Conservation (phyloP, 2,888 invertebrate genomes). For the Acronicta leporina region DNA sequence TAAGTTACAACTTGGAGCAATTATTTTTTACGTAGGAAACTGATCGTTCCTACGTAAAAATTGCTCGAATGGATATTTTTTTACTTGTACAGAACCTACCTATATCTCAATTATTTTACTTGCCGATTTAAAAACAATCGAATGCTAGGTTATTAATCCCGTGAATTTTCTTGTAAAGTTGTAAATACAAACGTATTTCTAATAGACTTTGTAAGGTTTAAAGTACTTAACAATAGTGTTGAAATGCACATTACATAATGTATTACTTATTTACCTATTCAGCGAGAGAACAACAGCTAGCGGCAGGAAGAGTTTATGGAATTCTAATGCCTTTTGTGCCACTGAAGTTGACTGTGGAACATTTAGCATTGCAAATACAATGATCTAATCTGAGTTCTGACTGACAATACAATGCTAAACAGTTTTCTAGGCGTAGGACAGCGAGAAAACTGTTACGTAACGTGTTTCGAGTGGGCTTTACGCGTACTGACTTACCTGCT, state of each 20-base stretch:
- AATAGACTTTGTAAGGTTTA: conserved; percentile 46
- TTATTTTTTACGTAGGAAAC: too few relatives aligned
- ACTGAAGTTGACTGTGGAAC: conserved; percentile 57
- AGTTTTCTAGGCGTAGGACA: conserved; percentile 54
- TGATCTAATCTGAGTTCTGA: conserved; percentile 61
- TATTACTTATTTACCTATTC: conserved; percentile 70
- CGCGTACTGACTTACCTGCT: conserved; percentile 16
- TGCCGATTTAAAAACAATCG: too few relatives aligned
- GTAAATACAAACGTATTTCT: too few relatives aligned
- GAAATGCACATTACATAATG: conserved; percentile 61
- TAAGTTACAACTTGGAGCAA: too few relatives aligned
- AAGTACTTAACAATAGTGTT: conserved; percentile 43
- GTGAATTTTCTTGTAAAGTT: conserved; percentile 19
- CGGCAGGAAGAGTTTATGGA: conserved; percentile 69
- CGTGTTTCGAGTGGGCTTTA: conserved; percentile 29
- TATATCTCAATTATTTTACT: too few relatives aligned
- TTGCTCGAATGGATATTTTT: too few relatives aligned
- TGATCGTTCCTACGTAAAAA: too few relatives aligned
- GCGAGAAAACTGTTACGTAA: conserved; percentile 50
- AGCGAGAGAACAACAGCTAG: conserved; percentile 63
- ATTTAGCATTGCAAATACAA: conserved; percentile 69
- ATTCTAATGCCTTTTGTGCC: conserved; percentile 71
- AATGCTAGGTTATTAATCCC: too few relatives aligned
- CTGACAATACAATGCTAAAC: conserved; percentile 54
- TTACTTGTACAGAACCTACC: too few relatives aligned